phyloP scores from a whole-genome alignment of 2,113 vertebrate genomes.

The Mus pahari region DNA sequence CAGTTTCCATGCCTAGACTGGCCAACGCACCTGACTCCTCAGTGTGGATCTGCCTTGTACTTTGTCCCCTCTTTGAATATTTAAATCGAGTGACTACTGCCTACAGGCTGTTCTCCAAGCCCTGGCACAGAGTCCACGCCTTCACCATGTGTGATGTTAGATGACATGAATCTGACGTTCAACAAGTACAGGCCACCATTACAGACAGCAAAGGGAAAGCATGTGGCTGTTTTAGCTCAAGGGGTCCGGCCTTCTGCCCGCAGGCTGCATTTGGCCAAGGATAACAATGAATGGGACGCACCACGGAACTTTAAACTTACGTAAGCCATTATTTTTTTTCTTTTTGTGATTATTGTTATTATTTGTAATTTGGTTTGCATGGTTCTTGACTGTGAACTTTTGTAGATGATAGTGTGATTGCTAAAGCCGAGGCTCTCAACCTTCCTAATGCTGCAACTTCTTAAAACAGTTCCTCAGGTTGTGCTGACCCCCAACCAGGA shows the following conservation, averaged over 20 bases:
- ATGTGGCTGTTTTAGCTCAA: not conserved
- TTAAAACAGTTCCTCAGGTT: not conserved
- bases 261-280: not conserved
- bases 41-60: not conserved
- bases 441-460: not conserved
- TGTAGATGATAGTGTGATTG: not conserved
- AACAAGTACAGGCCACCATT: not conserved
- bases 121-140: not conserved
- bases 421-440: not conserved
- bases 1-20: not conserved
- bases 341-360: not conserved
- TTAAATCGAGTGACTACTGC: not conserved
- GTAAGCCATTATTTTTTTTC: not conserved
- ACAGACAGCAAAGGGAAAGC: not conserved
- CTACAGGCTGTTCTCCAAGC: not conserved
- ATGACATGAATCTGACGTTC: not conserved
- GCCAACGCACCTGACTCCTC: not conserved
- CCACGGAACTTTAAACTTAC: not conserved
- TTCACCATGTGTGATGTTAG: not conserved
- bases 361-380: not conserved
- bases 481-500: not conserved
- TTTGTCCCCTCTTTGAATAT: conserved; percentile 10
- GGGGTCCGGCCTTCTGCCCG: not conserved
- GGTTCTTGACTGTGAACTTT: not conserved
- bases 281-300: not conserved